phyloP scores from a whole-genome alignment of 2,113 vertebrate genomes.

The Ginglymostoma cirratum region DNA sequence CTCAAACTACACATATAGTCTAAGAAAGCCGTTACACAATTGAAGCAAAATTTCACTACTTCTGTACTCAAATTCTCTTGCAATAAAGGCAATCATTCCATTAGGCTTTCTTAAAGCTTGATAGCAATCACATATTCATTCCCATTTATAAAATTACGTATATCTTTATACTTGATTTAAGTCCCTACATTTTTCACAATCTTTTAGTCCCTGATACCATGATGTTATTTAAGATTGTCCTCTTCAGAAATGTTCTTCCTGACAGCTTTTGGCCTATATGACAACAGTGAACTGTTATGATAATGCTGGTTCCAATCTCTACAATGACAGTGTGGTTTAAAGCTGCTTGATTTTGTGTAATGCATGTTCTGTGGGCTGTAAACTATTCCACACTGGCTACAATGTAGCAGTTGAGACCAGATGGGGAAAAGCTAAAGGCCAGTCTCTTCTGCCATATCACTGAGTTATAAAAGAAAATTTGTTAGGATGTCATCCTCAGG shows the following conservation, averaged over 20 bases:
- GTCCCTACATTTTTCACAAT: neutral
- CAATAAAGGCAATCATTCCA: too few relatives aligned
- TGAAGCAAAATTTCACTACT: too few relatives aligned
- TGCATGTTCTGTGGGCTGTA: neutral
- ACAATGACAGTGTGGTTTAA: neutral
- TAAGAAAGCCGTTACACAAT: too few relatives aligned
- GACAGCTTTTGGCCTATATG: neutral
- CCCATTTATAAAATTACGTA: too few relatives aligned
- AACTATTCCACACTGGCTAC: neutral
- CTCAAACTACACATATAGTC: too few relatives aligned
- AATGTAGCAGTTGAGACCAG: neutral
- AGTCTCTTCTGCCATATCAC: neutral
- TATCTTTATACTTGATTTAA: neutral
- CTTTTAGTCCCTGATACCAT: neutral
- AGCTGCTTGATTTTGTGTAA: neutral
- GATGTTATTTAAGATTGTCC: too few relatives aligned
- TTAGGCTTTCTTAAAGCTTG: too few relatives aligned
- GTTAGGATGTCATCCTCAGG: neutral
- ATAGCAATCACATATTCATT: too few relatives aligned
- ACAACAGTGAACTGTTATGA: neutral
- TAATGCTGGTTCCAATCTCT: neutral
- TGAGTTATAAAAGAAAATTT: neutral
- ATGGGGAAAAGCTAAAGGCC: neutral
- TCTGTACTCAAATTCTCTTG: too few relatives aligned
- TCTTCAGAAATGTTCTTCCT: neutral